Conservation (phyloP, 2,113 vertebrate species). For the Cinclus cinclus region DNA sequence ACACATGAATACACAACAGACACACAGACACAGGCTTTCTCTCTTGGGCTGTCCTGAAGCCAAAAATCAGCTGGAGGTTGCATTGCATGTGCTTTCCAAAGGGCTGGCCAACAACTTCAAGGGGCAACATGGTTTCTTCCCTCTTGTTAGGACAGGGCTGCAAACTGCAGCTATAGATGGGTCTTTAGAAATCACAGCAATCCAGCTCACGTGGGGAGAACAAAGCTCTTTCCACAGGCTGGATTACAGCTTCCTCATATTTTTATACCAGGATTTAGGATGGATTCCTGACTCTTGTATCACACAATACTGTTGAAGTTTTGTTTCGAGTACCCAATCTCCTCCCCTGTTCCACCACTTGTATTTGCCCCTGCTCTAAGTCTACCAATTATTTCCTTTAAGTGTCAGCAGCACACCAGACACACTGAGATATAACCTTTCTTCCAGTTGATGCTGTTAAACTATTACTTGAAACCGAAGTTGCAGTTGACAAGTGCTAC, state of each 20-base stretch:
- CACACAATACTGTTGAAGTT: neutral
- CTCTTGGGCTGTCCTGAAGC: neutral
- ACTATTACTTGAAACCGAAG: slow-evolving; percentile 76
- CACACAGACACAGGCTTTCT: neutral
- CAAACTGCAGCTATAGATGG: neutral
- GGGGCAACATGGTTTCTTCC: neutral
- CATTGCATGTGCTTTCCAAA: neutral
- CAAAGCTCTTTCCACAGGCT: neutral
- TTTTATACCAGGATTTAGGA: neutral
- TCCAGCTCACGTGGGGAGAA: neutral
- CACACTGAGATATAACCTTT: slow-evolving; percentile 72
- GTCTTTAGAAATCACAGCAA: neutral
- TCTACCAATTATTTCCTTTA: slow-evolving; percentile 78
- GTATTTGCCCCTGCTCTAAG: slow-evolving; percentile 52
- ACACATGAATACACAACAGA: neutral
- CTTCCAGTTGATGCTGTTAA: slow-evolving; percentile 72
- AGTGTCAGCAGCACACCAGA: slow-evolving; percentile 70
- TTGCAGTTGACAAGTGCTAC: slow-evolving; percentile 71
- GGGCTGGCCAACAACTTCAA: neutral
- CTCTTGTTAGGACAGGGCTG: neutral
- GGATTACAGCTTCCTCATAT: neutral
- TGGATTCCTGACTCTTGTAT: slow-evolving; percentile 6
- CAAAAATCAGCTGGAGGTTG: slow-evolving; percentile 12
- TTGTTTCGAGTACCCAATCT: neutral
- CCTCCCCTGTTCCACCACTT: slow-evolving; percentile 25